phyloP scores from a whole-genome alignment of 2,888 invertebrate species.

The Coelinius sp. region DNA sequence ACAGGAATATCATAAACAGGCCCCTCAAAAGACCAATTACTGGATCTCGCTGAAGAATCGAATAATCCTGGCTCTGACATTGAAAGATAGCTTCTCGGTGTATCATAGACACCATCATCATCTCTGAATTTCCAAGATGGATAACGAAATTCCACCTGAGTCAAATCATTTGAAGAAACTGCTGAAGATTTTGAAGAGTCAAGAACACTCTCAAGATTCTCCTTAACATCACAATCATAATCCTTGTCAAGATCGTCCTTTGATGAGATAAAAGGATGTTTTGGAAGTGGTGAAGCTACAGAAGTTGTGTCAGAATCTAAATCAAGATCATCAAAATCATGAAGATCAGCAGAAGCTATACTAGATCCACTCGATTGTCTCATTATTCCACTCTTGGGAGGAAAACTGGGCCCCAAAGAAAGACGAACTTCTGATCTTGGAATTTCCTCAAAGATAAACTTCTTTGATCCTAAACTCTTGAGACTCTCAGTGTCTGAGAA shows the following conservation, averaged over 20 bases:
- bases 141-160: constrained; percentile 47
- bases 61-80: constrained; percentile 48
- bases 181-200: neutral
- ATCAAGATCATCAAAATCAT: neutral
- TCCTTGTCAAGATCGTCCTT: constrained; percentile 12
- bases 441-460: constrained; percentile 51
- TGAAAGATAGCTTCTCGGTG: constrained; percentile 48
- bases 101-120: constrained; percentile 47
- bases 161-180: constrained; percentile 38
- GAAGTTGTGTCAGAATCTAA: neutral
- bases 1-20: constrained; percentile 52
- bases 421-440: constrained; percentile 49
- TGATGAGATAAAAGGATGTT: constrained; percentile 50
- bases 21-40: neutral
- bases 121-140: constrained; percentile 40
- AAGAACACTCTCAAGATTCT: too few species aligned
- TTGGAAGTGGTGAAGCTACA: constrained; percentile 40
- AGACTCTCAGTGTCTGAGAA: constrained; percentile 36
- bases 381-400: constrained; percentile 3
- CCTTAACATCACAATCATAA: too few species aligned
- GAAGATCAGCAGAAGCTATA: neutral
- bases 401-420: constrained; percentile 51
- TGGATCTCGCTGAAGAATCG: neutral
- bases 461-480: constrained; percentile 40
- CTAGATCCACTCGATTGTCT: neutral